Conservation (phyloP, 2,888 invertebrate genomes). For the Drosophila neonasuta region DNA sequence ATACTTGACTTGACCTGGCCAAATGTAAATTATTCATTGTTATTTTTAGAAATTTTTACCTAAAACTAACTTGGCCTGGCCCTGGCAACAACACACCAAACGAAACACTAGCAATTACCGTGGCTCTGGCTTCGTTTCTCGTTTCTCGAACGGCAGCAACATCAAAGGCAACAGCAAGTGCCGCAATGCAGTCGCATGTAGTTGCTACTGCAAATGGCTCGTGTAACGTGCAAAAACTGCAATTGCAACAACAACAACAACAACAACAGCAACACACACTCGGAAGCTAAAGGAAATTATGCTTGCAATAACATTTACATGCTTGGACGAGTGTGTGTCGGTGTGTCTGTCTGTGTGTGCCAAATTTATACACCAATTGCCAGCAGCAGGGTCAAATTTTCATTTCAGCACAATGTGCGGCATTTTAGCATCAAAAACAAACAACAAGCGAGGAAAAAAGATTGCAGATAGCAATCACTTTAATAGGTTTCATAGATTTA, state of each 20-base stretch:
- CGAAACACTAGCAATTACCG: conserved; percentile 61
- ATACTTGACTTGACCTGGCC: conserved; percentile 37
- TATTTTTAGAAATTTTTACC: conserved; percentile 73
- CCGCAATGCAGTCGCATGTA: conserved; percentile 75
- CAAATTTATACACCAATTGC: conserved; percentile 71
- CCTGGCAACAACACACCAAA: conserved; percentile 29
- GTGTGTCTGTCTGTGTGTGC: conserved; percentile 31
- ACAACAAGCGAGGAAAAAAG: background rate
- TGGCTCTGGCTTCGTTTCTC: conserved; percentile 23
- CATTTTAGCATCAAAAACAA: conserved; percentile 45
- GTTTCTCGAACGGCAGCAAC: conserved; percentile 21
- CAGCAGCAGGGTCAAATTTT: conserved; percentile 63
- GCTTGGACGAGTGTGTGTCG: conserved; percentile 38
- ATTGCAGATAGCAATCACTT: conserved; percentile 38
- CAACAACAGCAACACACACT: conserved; percentile 46
- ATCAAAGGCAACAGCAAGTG: conserved; percentile 60
- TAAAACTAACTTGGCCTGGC: conserved; percentile 51
- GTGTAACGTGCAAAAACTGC: conserved; percentile 78
- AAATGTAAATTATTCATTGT: conserved; percentile 74
- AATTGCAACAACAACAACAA: conserved; percentile 53
- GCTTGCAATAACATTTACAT: conserved; percentile 79
- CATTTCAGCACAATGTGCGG: conserved; percentile 52
- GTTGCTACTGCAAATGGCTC: conserved; percentile 75
- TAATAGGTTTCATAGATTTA: background rate
- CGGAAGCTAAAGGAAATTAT: conserved; percentile 72